Base-by-base conservation (phyloP, 2,888 invertebrate species). In the Patella pellucida region DNA sequence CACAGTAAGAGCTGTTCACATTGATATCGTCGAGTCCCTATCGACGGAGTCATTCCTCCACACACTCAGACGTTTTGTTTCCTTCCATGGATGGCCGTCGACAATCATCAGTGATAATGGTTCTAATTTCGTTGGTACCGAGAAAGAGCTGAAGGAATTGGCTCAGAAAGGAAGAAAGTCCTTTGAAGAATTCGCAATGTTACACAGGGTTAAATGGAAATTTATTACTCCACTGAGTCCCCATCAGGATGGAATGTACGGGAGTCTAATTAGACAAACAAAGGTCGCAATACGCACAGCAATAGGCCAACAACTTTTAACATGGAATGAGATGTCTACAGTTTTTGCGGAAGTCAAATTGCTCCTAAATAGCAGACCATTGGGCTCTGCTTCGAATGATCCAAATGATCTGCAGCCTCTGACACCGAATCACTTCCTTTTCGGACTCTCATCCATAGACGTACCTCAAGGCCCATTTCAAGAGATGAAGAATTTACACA, bases 391-490 rank as follows among this genome's bases (percentile, higher is more conserved):
- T 31, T 50, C 76, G 2, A 74, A 76, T 52, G 71, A 76, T 50
- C 74, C 76, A 9, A 69, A 71, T 70, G 76, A 73, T 50, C 23
- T 41, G 11, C 69, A 72, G 23, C 72, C 75, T 1, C 16, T 76
- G 7, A 77, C 77, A 19, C 76, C 72, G 9, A 77, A 77, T 27
- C 77, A 77, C 67, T 77, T 77, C 27, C 5, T 77, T n/a, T 51
- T 72, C 3, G 76, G 77, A n/a, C 72, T 68, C 27, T 69, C 74
- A 19, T 50, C 71, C 14, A 51, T 19, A 27, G 69, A 77, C 23
- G 67, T 74, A 1, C 74, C 77, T n/a, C n/a, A n/a, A n/a, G n/a
- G n/a, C n/a, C n/a, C n/a, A n/a, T n/a, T n/a, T n/a, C n/a, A n/a
- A n/a, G 67, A 74, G 31, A 31, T 68, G 3, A 31, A 51, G n/a